Conservation (phyloP, 2,888 invertebrate genomes). For the Tuta absoluta region DNA sequence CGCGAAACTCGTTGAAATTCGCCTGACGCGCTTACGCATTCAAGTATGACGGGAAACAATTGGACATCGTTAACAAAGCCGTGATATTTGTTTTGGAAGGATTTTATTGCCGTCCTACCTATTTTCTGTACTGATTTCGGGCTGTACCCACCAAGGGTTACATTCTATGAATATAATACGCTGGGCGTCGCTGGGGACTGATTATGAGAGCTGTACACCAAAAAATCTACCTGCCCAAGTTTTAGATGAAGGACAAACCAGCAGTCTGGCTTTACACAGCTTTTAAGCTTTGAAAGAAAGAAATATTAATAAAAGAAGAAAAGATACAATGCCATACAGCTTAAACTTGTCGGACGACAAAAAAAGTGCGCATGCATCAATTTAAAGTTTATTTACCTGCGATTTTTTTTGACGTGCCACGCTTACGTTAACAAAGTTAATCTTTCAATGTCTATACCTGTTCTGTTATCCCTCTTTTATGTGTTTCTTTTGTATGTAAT, state of each 20-base stretch:
- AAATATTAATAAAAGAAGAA: constrained; percentile 1
- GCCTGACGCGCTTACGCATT: background rate
- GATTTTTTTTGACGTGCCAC: constrained; percentile 2
- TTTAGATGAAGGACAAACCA: no score
- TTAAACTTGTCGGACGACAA: background rate
- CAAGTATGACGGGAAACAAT: background rate
- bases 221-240: no score
- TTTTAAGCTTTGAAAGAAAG: background rate
- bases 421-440: constrained; percentile 1
- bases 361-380: background rate
- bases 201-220: no score
- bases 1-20: constrained; percentile 4
- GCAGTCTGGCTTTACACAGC: background rate
- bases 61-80: background rate
- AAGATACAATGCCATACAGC: background rate
- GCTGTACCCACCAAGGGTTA: no score
- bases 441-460: no score
- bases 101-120: no score
- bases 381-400: constrained; percentile 1
- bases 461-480: no score
- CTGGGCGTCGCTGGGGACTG: no score
- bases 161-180: no score
- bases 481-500: no score
- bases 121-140: no score
- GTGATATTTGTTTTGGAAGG: background rate